These are phyloP conservation scores for Neoaliturus tenellus DNA, from an alignment of 2,888 invertebrate species.

Conservation along the genomic window DNA sequence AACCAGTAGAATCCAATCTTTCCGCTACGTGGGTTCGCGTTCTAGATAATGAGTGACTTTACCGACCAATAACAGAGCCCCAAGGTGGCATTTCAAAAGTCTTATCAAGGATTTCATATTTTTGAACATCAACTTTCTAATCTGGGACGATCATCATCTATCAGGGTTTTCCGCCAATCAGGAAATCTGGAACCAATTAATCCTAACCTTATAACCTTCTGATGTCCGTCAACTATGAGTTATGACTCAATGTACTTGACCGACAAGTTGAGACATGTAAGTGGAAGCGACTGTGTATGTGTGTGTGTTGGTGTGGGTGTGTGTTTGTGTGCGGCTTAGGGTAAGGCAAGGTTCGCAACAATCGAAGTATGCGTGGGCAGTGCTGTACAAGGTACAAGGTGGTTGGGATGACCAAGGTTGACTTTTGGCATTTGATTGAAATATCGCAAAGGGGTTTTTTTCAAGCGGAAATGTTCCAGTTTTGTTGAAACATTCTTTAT, in stretches of 20 bases:
- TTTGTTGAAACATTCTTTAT: too few species aligned
- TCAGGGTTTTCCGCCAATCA: not conserved
- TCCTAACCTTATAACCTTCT: not conserved
- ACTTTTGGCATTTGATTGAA: slow-evolving; percentile 1
- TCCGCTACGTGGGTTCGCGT: too few species aligned
- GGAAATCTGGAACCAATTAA: not conserved
- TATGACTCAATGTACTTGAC: not conserved
- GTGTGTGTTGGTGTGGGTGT: not conserved
- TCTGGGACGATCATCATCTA: too few species aligned
- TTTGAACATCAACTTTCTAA: not conserved
- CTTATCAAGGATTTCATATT: not conserved
- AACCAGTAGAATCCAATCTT: too few species aligned
- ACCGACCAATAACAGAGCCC: too few species aligned
- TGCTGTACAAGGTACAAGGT: not conserved
- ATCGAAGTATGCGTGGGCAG: not conserved
- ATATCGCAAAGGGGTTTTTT: not conserved
- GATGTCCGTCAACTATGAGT: not conserved
- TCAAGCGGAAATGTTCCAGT: not conserved
- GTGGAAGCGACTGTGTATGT: not conserved
- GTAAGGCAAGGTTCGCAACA: not conserved
- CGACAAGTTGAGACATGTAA: not conserved
- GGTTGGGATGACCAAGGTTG: not conserved
- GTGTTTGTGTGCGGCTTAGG: not conserved
- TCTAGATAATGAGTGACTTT: too few species aligned
- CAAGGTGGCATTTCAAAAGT: too few species aligned